Evolutionary conservation across 2,888 invertebrate genomes (phyloP).

Genomic region (Drosophila kambysellisi): DNA sequence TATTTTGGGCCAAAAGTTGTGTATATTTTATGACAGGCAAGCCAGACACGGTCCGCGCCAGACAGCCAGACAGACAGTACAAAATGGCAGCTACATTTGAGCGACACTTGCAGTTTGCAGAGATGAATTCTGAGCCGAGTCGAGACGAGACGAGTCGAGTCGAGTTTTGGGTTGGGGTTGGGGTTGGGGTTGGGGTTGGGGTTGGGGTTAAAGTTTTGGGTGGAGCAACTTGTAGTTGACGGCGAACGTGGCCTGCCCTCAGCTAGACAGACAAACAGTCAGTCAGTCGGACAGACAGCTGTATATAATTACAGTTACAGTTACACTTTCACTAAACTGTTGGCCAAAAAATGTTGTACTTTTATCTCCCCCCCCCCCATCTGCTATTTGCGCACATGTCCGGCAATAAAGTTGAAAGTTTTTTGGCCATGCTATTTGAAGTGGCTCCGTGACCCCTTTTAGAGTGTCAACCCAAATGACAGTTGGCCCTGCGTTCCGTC

Average conservation of each 20-base stretch:
- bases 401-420: conserved; percentile 44
- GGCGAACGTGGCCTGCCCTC: conserved; percentile 45
- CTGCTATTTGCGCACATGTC: conserved; percentile 10
- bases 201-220: conserved; percentile 9
- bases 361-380: conserved; percentile 5
- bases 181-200: neutral
- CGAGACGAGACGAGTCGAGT: conserved; percentile 9
- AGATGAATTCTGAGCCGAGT: conserved; percentile 37
- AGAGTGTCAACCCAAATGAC: conserved; percentile 64
- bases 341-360: conserved; percentile 29
- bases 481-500: conserved; percentile 16
- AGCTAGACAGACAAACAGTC: conserved; percentile 38
- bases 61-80: conserved; percentile 26
- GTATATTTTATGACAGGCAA: conserved; percentile 77
- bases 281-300: conserved; percentile 48
- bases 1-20: conserved; percentile 71
- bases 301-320: conserved; percentile 80
- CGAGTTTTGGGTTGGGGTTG: no score
- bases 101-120: conserved; percentile 76
- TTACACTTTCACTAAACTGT: conserved; percentile 79
- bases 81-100: conserved; percentile 70
- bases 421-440: conserved; percentile 34
- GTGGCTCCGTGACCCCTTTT: conserved; percentile 69
- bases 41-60: conserved; percentile 34
- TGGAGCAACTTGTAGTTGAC: conserved; percentile 67